Evolutionary conservation across 2,113 vertebrate genomes (phyloP).

Genomic region (Etheostoma cragini): DNA sequence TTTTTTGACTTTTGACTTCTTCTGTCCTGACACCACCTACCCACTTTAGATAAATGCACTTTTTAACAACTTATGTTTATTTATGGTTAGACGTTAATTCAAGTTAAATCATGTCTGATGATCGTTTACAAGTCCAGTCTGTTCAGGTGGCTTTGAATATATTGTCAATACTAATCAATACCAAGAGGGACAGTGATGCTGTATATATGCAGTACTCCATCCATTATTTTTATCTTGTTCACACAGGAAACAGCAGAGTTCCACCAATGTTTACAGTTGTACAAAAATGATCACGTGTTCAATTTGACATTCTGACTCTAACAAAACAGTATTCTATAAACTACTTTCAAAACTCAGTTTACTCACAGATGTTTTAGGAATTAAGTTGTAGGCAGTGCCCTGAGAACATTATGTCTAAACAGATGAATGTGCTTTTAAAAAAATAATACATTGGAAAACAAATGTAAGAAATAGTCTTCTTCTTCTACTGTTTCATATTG

Average conservation of each 20-base stretch:
- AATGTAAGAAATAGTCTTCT: conserved; percentile 31
- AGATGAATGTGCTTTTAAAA: conserved; percentile 38
- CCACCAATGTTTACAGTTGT: conserved; percentile 22
- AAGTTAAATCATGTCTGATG: conserved; percentile 1
- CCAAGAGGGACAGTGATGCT: neutral
- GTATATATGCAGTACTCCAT: neutral
- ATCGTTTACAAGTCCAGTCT: conserved; percentile 7
- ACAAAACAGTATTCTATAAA: conserved; percentile 35
- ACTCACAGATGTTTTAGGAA: conserved; percentile 34
- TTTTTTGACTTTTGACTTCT: neutral
- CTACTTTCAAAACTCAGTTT: conserved; percentile 49
- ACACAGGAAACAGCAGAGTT: conserved; percentile 24
- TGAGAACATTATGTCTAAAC: conserved; percentile 58
- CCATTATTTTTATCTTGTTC: neutral
- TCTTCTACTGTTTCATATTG: conserved; percentile 30
- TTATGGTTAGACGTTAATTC: neutral
- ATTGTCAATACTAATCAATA: conserved; percentile 3
- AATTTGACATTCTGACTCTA: neutral
- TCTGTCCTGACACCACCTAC: neutral
- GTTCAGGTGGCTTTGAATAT: neutral
- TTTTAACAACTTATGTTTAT: conserved; percentile 12
- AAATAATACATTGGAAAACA: conserved; percentile 29
- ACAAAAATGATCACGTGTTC: conserved; percentile 16
- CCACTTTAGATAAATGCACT: neutral
- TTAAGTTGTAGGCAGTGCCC: conserved; percentile 54